Percentiles rank a stretch among this genome's conserved stretches.
Evolutionary conservation across 2,888 invertebrate species (phyloP).

Genomic region (Achlya flavicornis): DNA sequence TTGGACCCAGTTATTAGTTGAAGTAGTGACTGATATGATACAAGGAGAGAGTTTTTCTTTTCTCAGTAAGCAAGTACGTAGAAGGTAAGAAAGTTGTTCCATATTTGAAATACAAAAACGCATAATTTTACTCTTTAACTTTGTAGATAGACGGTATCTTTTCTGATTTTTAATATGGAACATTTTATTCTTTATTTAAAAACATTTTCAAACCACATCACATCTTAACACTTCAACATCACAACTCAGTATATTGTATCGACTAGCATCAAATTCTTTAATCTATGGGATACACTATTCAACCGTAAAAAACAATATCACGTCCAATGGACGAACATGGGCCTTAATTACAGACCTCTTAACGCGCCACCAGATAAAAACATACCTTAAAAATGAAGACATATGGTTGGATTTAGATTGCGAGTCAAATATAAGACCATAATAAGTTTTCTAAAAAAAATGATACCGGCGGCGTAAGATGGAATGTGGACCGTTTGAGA

Average conservation of each 20-base stretch:
- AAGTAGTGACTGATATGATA: background rate
- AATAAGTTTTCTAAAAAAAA: constrained; percentile 80
- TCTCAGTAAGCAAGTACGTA: background rate
- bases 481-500: constrained; percentile 74
- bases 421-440: constrained; percentile 28
- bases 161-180: background rate
- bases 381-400: constrained; percentile 24
- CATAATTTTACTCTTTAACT: background rate
- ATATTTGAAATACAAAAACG: background rate
- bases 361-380: constrained; percentile 32
- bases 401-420: constrained; percentile 38
- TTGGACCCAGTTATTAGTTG: background rate
- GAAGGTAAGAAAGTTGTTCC: background rate
- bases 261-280: constrained; percentile 57
- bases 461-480: constrained; percentile 64
- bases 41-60: background rate
- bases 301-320: constrained; percentile 80
- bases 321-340: constrained; percentile 65
- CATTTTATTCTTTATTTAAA: background rate
- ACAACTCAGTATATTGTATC: constrained; percentile 2
- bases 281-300: constrained; percentile 75
- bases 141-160: background rate
- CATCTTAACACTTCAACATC: constrained; percentile 4
- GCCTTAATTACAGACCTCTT: constrained; percentile 71
- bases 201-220: background rate